Conservation (phyloP, 2,797 vertebrate species). For the Hydrocynus forskahlii region DNA sequence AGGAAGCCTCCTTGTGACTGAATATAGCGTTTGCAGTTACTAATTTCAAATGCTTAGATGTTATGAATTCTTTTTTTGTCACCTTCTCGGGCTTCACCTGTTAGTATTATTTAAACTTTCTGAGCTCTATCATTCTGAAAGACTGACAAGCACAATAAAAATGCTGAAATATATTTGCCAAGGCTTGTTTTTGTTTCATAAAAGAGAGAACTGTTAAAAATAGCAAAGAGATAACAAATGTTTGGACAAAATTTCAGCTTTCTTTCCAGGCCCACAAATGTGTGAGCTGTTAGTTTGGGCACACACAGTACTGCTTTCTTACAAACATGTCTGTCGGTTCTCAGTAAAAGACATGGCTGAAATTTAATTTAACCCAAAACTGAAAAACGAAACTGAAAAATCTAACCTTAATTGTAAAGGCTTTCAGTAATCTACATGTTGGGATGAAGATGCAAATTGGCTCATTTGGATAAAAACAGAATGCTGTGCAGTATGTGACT, state of each 20-base stretch:
- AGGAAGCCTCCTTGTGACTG: neutral
- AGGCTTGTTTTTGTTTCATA: neutral
- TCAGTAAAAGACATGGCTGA: neutral
- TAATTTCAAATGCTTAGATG: too few species aligned
- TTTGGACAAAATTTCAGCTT: neutral
- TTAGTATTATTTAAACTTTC: neutral
- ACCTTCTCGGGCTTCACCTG: neutral
- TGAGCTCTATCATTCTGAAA: neutral
- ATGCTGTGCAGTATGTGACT: neutral
- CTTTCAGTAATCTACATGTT: neutral
- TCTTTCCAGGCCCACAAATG: neutral
- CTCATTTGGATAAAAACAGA: neutral
- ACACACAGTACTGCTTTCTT: neutral
- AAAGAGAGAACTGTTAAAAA: neutral
- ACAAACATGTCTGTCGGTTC: neutral
- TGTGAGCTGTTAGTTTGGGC: neutral
- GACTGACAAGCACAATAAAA: neutral
- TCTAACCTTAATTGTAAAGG: too few species aligned
- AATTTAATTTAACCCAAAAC: neutral
- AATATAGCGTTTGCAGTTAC: neutral
- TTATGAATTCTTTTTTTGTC: neutral
- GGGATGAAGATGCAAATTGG: neutral
- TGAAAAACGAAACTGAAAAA: too few species aligned
- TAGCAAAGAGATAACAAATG: neutral
- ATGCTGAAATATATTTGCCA: neutral